phyloP scores from a whole-genome alignment of 1,140 invertebrate species.

The Anoplolepis gracilipes region DNA sequence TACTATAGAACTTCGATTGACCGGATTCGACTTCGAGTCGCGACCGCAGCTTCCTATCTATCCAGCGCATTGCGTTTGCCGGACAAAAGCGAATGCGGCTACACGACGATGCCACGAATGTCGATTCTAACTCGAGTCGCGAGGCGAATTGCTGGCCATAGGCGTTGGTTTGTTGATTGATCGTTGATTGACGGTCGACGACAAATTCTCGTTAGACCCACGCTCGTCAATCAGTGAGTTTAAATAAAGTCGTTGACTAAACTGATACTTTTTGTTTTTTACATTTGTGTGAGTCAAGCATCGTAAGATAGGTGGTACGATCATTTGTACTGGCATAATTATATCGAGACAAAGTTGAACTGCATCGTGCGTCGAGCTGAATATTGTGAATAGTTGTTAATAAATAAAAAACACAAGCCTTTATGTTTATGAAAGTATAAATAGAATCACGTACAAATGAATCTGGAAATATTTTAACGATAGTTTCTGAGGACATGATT shows the following conservation, averaged over 20 bases:
- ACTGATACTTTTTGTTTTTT: constrained; percentile 52
- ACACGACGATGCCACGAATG: constrained; percentile 22
- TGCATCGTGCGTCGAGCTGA: neutral
- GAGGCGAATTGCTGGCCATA: constrained; percentile 26
- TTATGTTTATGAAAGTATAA: neutral
- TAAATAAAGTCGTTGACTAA: constrained; percentile 37
- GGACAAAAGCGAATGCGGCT: constrained; percentile 32
- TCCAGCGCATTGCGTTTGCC: neutral
- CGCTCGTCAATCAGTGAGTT: constrained; percentile 15
- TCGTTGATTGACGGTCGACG: constrained; percentile 49
- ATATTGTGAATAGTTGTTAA: neutral
- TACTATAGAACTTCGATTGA: constrained; percentile 72
- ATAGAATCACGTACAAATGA: neutral
- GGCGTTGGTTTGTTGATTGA: constrained; percentile 21
- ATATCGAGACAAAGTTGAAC: neutral
- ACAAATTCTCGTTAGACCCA: constrained; percentile 27
- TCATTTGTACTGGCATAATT: constrained; percentile 20
- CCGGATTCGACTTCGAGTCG: constrained; percentile 59
- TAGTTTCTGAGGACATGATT: neutral
- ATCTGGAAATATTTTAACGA: neutral
- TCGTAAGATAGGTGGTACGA: neutral
- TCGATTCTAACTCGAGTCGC: constrained; percentile 13
- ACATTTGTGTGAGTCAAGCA: neutral
- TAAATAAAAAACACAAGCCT: neutral
- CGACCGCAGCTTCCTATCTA: constrained; percentile 56